Evolutionary conservation across 2,888 invertebrate species (phyloP), one percentile per base, ranked within the genome.

Genomic region (Scrobipalpa costella): DNA sequence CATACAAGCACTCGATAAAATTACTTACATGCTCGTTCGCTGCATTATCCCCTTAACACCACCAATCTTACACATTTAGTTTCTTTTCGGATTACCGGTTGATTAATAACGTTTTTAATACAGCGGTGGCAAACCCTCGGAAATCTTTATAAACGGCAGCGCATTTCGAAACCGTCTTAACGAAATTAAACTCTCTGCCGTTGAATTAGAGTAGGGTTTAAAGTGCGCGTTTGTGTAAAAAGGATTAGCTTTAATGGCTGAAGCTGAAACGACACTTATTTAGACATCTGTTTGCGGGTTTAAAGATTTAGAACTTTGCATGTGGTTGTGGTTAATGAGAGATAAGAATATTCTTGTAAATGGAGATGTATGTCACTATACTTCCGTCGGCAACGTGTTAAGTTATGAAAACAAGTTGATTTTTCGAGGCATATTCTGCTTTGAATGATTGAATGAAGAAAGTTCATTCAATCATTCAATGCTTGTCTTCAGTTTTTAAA

Each of bases 211-310:
- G 61, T n/a, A 5, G 27, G 19, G 8, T 40, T 59, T 40, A 65
- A 64, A 73, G 72, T 77, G 81, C 80, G 8, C 15, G 34, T 13
- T 34, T 9, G n/a, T 55, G 17, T 82, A 78, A 80, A 83, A 83
- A 83, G 84, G 88, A 88, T 88, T 87, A 88, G 78, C 80, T 83
- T 83, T 38, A 87, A 85, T 84, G 80, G 78, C 69, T 68, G 72
- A 71, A 74, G 78, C 79, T 83, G 79, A 79, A 79, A 79, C 70
- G 70, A 75, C 73, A 69, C 71, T 76, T 67, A 69, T 77, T 78
- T 78, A 84, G 85, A 86, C 76, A 78, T 88, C 59, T 65, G 86
- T 83, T 81, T 81, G 77, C 74, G 68, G 78, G 76, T 75, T 71
- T 70, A 49, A 57, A 62, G 55, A 64, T 67, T 63, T 63, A n/a